A percentile compares a stretch with the other conserved stretches of the same genome.
phyloP scores from a whole-genome alignment of 2,797 vertebrate genomes.

The Enteromius mattozi region DNA sequence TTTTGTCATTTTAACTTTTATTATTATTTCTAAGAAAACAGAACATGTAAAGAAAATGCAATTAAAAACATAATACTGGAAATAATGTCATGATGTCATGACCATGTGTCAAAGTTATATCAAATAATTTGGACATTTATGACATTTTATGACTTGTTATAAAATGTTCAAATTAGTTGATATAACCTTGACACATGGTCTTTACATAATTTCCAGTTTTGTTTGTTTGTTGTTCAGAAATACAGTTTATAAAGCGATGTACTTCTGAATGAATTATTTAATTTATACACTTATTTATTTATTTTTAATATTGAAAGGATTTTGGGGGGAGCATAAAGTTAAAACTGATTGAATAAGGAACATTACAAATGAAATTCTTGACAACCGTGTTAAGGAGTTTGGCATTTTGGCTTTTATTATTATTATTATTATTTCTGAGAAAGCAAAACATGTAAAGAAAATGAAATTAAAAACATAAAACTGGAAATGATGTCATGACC shows the following conservation, averaged over 20 bases:
- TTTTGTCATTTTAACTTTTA: background rate
- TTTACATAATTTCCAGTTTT: too few species aligned
- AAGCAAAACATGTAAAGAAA: background rate
- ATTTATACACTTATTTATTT: too few species aligned
- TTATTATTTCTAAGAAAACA: background rate
- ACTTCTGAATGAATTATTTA: too few species aligned
- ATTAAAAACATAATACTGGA: too few species aligned
- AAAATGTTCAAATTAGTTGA: too few species aligned
- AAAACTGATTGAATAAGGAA: background rate
- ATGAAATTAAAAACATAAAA: background rate
- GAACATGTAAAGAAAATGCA: background rate
- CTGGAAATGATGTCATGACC: background rate
- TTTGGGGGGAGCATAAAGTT: background rate
- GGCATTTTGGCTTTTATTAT: background rate
- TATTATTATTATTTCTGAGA: background rate
- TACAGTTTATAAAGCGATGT: too few species aligned
- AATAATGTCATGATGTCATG: background rate
- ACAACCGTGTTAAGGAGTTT: background rate
- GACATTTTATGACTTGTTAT: background rate
- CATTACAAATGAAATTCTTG: background rate
- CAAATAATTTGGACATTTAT: background rate
- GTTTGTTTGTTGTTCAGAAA: too few species aligned
- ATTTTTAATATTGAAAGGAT: background rate
- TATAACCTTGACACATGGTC: too few species aligned
- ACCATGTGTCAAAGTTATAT: background rate